Evolutionary conservation across 2,113 vertebrate species (phyloP).

Genomic region (Nothobranchius furzeri): DNA sequence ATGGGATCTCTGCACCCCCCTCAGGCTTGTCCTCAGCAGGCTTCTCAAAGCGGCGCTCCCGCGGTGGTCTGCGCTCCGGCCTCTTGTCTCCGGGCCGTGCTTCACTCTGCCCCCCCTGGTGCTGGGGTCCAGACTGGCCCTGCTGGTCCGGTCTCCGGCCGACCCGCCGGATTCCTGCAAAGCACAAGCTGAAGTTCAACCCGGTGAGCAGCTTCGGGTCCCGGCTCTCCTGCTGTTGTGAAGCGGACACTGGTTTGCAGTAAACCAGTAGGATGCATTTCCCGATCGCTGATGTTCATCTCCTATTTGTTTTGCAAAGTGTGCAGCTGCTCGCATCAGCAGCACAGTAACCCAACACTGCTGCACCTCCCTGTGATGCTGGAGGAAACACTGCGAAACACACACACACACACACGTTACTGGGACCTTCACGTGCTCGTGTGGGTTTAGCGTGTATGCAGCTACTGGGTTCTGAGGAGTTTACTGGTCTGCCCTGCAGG

Average conservation of each 20-base stretch:
- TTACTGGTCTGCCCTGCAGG: conserved; percentile 40
- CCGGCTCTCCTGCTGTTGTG: no score
- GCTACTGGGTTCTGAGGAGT: background rate
- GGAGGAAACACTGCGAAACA: no score
- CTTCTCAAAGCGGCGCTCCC: conserved; percentile 94
- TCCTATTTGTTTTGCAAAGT: background rate
- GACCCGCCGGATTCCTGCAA: conserved; percentile 92
- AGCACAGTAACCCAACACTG: no score
- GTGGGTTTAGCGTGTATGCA: no score
- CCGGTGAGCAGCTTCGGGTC: no score
- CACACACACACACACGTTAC: no score
- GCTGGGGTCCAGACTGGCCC: conserved; percentile 73
- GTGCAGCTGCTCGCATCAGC: background rate
- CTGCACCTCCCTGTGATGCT: no score
- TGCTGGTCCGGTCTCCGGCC: conserved; percentile 93
- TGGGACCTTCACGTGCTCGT: no score
- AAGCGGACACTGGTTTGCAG: no score
- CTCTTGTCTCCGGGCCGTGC: conserved; percentile 91
- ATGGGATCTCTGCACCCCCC: conserved; percentile 91
- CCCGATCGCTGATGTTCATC: no score
- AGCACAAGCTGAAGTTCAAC: conserved; percentile 2
- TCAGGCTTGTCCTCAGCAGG: conserved; percentile 90
- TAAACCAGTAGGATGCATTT: no score
- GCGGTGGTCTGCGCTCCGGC: conserved; percentile 90
- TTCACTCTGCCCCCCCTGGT: conserved; percentile 84